These are phyloP conservation scores for Acronicta leporina DNA, from an alignment of 2,888 invertebrate genomes.

Conservation along the genomic window DNA sequence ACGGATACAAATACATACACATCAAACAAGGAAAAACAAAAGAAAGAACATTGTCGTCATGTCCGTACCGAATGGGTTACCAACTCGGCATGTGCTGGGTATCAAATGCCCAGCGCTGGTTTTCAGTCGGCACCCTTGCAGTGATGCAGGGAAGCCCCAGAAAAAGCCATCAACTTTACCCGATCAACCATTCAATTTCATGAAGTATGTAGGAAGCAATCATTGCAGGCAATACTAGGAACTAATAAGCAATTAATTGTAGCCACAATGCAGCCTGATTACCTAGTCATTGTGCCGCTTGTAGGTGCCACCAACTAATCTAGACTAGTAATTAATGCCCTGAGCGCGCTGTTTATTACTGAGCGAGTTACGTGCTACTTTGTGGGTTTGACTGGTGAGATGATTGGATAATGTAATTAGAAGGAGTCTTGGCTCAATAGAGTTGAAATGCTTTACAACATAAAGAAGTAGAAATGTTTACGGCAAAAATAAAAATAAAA, in stretches of 20 bases:
- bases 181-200: not conserved
- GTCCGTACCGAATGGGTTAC: too few relatives aligned
- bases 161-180: not conserved
- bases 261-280: constrained; percentile 56
- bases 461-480: too few relatives aligned
- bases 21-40: too few relatives aligned
- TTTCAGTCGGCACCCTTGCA: too few relatives aligned
- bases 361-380: constrained; percentile 19
- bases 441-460: too few relatives aligned
- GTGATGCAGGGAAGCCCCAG: too few relatives aligned
- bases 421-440: not conserved
- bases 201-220: constrained; percentile 35
- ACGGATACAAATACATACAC: too few relatives aligned
- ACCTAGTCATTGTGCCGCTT: constrained; percentile 59
- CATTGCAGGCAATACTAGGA: constrained; percentile 31
- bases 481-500: too few relatives aligned
- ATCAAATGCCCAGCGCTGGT: too few relatives aligned
- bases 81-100: too few relatives aligned
- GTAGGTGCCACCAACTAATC: constrained; percentile 51
- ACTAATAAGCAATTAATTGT: constrained; percentile 62
- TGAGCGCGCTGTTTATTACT: constrained; percentile 20
- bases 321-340: constrained; percentile 51
- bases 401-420: constrained; percentile 13
- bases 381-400: constrained; percentile 27
- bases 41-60: too few relatives aligned